Evolutionary conservation across 2,797 vertebrate species (phyloP).

Genomic region (Oreortyx pictus): DNA sequence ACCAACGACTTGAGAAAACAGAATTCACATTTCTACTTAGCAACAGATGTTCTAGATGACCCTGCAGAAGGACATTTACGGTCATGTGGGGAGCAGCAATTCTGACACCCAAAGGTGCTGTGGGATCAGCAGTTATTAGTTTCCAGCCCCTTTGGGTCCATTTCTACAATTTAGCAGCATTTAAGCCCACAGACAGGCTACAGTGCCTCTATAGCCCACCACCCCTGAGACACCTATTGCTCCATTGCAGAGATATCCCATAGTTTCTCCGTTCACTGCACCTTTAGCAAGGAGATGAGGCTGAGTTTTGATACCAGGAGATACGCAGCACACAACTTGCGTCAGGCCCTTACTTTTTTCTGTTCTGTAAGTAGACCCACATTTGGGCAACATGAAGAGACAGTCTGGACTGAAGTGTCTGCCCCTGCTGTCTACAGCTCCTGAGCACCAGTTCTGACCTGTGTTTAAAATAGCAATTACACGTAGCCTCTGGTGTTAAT

Average conservation of each 20-base stretch:
- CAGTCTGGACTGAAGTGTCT: neutral
- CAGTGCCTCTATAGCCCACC: accelerated
- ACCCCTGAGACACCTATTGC: neutral
- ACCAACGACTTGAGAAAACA: neutral
- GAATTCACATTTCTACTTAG: neutral
- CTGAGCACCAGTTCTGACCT: neutral
- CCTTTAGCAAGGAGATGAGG: neutral
- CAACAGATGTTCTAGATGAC: neutral
- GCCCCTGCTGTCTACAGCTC: neutral
- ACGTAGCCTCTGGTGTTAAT: neutral
- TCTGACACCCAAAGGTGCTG: neutral
- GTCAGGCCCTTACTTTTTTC: neutral
- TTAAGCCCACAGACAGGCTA: neutral
- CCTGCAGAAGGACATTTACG: neutral
- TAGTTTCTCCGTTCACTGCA: neutral
- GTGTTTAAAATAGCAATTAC: neutral
- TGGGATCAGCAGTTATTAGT: neutral
- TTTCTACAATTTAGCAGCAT: neutral
- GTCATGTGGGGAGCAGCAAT: neutral
- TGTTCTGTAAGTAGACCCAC: neutral
- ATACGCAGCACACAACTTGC: neutral
- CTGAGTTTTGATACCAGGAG: neutral
- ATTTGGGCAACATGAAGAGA: neutral
- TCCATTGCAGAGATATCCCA: neutral
- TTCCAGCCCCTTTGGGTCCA: neutral